A percentile compares a stretch with the other conserved stretches of the same genome.
Conservation (phyloP, 2,113 vertebrate species). For the Chauna torquata region DNA sequence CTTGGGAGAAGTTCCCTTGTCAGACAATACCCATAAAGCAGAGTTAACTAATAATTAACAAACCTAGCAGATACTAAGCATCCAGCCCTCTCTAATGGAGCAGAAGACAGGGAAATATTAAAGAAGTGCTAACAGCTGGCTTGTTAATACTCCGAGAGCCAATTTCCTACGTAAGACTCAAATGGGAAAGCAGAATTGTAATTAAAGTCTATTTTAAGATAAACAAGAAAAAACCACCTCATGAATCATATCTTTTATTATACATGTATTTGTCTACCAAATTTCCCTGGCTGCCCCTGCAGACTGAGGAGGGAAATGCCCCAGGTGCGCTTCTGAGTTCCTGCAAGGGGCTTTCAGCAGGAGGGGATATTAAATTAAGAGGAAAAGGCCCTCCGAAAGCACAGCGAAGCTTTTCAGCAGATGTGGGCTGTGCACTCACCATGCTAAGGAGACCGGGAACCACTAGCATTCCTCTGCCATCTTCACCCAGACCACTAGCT, state of each 20-base stretch:
- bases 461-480: not conserved
- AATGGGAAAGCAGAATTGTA: constrained; percentile 39
- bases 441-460: fast-evolving
- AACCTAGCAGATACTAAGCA: constrained; percentile 32
- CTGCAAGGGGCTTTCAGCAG: fast-evolving
- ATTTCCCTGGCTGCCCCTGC: not conserved
- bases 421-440: not conserved
- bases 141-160: constrained; percentile 45
- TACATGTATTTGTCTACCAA: not conserved
- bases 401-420: not conserved
- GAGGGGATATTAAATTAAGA: fast-evolving
- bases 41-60: constrained; percentile 62
- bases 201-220: constrained; percentile 13
- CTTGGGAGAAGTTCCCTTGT: not conserved
- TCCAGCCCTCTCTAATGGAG: constrained; percentile 35
- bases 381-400: not conserved
- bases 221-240: not conserved
- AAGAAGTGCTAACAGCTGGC: constrained; percentile 61
- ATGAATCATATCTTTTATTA: not conserved
- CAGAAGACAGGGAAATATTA: constrained; percentile 58
- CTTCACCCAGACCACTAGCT: too few relatives aligned
- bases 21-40: constrained; percentile 1
- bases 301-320: not conserved
- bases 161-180: constrained; percentile 31
- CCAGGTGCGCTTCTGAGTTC: too few relatives aligned